These are phyloP conservation scores for Cheilosia impressa DNA, from an alignment of 2,888 invertebrate genomes.

Conservation along the genomic window DNA sequence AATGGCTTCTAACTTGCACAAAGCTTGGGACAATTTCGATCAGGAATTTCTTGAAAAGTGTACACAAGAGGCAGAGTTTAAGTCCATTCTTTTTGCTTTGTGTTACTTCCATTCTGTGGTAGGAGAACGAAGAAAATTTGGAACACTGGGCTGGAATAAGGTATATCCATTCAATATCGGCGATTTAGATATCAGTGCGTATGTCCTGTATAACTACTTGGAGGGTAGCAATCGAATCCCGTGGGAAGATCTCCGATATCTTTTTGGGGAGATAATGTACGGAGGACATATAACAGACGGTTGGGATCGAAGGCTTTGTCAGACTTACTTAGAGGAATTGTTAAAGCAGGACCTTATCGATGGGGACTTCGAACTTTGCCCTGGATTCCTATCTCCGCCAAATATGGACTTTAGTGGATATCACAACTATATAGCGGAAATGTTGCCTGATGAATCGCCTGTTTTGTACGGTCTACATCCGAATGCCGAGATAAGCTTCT, in stretches of 20 bases:
- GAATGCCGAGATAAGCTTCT: constrained; percentile 97
- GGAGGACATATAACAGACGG: constrained; percentile 99
- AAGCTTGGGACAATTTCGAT: constrained; percentile 95
- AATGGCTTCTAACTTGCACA: constrained; percentile 97
- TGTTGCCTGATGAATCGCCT: constrained; percentile 94
- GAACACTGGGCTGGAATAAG: constrained; percentile 96
- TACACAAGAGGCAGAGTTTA: constrained; percentile 96
- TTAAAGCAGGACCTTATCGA: constrained; percentile 94
- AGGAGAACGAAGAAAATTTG: constrained; percentile 96
- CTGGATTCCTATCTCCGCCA: constrained; percentile 93
- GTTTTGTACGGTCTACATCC: constrained; percentile 96
- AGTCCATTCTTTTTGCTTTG: constrained; percentile 93
- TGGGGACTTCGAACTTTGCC: constrained; percentile 92
- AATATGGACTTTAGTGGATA: constrained; percentile 95
- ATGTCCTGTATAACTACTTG: constrained; percentile 95
- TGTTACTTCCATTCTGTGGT: constrained; percentile 98
- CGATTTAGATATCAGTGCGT: constrained; percentile 95
- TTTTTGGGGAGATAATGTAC: constrained; percentile 99
- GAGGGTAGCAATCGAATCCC: constrained; percentile 95
- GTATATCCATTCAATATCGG: constrained; percentile 92
- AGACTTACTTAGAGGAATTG: constrained; percentile 93
- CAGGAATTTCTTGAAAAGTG: constrained; percentile 97
- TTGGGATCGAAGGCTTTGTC: constrained; percentile 96
- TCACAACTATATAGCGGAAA: constrained; percentile 94
- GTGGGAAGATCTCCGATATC: constrained; percentile 96